Percentiles rank a stretch among this genome's conserved stretches.
Evolutionary conservation across 2,888 invertebrate species (phyloP).

Genomic region (Synanthedon tipuliformis): DNA sequence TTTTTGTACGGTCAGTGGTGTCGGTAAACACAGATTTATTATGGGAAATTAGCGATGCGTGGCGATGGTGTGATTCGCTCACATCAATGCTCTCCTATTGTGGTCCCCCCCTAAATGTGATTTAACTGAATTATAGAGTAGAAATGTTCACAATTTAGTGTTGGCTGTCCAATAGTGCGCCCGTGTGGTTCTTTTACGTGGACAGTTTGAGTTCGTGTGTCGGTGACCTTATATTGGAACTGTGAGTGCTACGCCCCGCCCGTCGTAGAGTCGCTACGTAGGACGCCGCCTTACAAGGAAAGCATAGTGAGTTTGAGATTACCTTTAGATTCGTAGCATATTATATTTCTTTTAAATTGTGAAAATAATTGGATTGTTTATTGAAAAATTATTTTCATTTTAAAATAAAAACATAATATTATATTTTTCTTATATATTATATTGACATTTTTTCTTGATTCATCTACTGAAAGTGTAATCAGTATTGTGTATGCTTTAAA

Average conservation of each 20-base stretch:
- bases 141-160: constrained; percentile 62
- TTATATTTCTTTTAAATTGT: too few species aligned
- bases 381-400: too few species aligned
- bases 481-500: too few species aligned
- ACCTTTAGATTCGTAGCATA: neutral
- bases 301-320: constrained; percentile 38
- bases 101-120: constrained; percentile 63
- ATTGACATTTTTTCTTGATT: too few species aligned
- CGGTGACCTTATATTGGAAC: constrained; percentile 15
- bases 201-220: constrained; percentile 22
- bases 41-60: constrained; percentile 65
- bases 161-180: constrained; percentile 51
- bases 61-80: constrained; percentile 67
- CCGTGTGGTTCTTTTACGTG: constrained; percentile 24
- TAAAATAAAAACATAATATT: too few species aligned
- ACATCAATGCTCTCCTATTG: constrained; percentile 66
- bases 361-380: too few species aligned
- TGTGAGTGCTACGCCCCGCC: constrained; percentile 30
- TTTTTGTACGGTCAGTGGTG: constrained; percentile 45
- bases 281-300: constrained; percentile 26
- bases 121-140: constrained; percentile 67
- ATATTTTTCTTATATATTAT: too few species aligned
- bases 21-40: constrained; percentile 36
- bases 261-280: constrained; percentile 26
- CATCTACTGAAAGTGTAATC: too few species aligned